phyloP scores from a whole-genome alignment of 2,797 vertebrate genomes.

The Manis crassicaudata region DNA sequence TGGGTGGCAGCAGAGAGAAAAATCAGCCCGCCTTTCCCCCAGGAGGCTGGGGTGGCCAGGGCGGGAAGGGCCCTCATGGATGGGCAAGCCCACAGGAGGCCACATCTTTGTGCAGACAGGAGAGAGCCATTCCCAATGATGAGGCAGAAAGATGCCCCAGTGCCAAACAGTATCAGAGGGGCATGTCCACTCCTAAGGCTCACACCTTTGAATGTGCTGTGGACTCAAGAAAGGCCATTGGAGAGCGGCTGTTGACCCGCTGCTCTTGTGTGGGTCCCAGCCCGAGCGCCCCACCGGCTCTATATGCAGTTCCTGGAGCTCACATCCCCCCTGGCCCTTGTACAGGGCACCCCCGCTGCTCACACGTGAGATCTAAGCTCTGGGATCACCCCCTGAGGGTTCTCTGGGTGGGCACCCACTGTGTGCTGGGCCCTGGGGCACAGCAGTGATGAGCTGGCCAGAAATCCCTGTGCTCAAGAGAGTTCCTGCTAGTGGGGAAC shows the following conservation, averaged over 20 bases:
- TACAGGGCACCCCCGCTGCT: neutral
- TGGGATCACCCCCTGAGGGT: neutral
- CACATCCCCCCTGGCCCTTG: neutral
- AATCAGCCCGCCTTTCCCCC: neutral
- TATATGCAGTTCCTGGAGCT: neutral
- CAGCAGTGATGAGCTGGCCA: neutral
- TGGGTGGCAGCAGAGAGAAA: neutral
- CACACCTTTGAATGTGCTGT: accelerated
- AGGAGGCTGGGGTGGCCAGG: neutral
- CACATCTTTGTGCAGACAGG: neutral
- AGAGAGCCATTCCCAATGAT: neutral
- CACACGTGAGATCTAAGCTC: neutral
- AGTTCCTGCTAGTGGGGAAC: neutral
- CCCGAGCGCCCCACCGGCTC: too few relatives aligned
- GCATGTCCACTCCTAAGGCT: neutral
- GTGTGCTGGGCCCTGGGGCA: neutral
- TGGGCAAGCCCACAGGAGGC: neutral
- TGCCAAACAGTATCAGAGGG: neutral
- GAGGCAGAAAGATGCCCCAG: neutral
- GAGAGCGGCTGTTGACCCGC: accelerated
- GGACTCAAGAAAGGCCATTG: too few relatives aligned
- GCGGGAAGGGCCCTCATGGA: neutral
- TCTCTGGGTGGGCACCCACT: neutral
- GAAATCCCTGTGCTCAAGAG: neutral
- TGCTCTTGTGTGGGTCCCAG: neutral